Base-by-base conservation (phyloP, 1,140 invertebrate species). In the Phocides pigmalion region DNA sequence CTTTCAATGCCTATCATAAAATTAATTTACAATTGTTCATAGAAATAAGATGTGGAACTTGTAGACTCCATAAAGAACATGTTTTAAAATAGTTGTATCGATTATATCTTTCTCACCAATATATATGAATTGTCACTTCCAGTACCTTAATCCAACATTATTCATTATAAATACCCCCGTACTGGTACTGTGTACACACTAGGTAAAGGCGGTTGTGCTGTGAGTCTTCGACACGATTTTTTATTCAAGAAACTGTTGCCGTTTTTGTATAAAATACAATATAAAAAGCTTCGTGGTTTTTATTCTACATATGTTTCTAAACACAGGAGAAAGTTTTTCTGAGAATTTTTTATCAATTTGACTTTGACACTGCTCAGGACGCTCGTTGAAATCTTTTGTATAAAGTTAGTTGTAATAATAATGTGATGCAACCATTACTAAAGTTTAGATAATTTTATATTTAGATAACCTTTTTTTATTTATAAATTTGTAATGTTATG, bases 361-460 rank as follows among this genome's bases (percentile, higher is more conserved):
- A 42, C 17, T 17, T 12, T 12, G 37, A 41, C n/a, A 14, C 17
- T 42, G 53, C 53, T 56, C 17, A 14, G 20, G 5, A 16, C 47
- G 63, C 72, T 64, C 82, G 82, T 87, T 84, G 80, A 84, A 74
- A 72, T 89, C 84, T 84, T 87, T 84, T 76, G 58, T 83, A 81
- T 74, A 56, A 50, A 37, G 8, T n/a, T n/a, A n/a, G 14, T 39
- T 35, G 1, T 12, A 35, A n/a, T 35, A 35, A 35, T 3, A 12
- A 8, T 35, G n/a, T 28, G 2, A 8, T 28, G 9, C 25, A 8
- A 8, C 4, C n/a, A n/a, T n/a, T n/a, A n/a, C n/a, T n/a, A n/a
- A n/a, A n/a, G n/a, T n/a, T n/a, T n/a, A n/a, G n/a, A n/a, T n/a
- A n/a, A n/a, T n/a, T n/a, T n/a, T n/a, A n/a, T n/a, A n/a, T n/a